Evolutionary conservation across 35 echinoderm and acorn worm genomes (phyloP), one percentile per base, ranked within the genome.

Genomic region (Hemicentrotus pulcherrimus): DNA sequence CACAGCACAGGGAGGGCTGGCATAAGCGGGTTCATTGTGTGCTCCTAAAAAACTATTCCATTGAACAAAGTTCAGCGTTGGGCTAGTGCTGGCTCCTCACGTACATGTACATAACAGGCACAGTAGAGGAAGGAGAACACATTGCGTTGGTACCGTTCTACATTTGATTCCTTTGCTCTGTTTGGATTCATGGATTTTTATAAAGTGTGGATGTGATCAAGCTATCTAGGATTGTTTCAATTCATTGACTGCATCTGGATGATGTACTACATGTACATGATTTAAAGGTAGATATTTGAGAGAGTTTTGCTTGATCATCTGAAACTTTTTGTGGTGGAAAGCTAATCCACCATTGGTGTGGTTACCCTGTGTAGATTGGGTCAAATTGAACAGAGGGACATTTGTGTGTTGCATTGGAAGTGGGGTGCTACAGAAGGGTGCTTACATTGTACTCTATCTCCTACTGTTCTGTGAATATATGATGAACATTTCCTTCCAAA

Each of bases 31-130:
- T 47, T 47, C 88, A 90, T 90, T 90, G 88, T 90, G 88, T 47
- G 88, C 88, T 33, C 88, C 88, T 11, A 19, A 31, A 90, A 90
- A 90, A 90, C 31, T 90, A 90, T 90, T 90, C 88, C 88, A 90
- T 90, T 90, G 46, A 90, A 90, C 88, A 32, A 90, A 90, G 88
- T 90, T 90, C 88, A 90, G 88, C 88, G 46, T 33, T 90, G 31
- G 88, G 88, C 32, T 90, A 90, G 65, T 32, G 7, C 32, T 90
- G 18, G 32, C 46, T 16, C 88, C 46, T 32, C 32, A 47, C 33
- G n/a, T 33, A 9, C 88, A 47, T 45, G n/a, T 33, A 9, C 88
- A 47, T 45, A 90, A 30, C 88, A 90, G 65, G 65, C 65, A 78
- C 65, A 78, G 65, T 28, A n/a, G 19, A 78, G 65, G 6, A 78